Conservation (phyloP, 1,140 invertebrate genomes). For the Drosophila funebris region DNA sequence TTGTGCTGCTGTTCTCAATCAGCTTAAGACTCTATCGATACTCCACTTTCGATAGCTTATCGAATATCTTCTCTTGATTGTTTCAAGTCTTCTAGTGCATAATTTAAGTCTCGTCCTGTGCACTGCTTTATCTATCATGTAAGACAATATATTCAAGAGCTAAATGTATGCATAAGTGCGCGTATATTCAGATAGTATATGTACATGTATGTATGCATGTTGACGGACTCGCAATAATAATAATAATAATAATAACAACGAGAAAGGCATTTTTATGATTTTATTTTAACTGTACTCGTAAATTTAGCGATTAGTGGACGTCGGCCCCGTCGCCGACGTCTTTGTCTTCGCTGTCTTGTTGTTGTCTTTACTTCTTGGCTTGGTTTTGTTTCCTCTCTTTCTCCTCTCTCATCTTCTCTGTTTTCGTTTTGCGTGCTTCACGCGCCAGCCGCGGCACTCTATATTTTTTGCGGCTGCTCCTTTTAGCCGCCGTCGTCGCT, state of each 20-base stretch:
- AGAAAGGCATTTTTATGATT: constrained; percentile 73
- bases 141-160: constrained; percentile 32
- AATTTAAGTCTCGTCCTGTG: constrained; percentile 49
- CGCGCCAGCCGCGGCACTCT: constrained; percentile 61
- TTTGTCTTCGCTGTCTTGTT: constrained; percentile 24
- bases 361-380: constrained; percentile 33
- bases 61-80: no score
- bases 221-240: constrained; percentile 57
- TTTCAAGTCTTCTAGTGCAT: constrained; percentile 48
- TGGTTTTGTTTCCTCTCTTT: constrained; percentile 17
- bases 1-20: no score
- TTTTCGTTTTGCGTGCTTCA: constrained; percentile 63
- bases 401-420: constrained; percentile 10
- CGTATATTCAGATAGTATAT: constrained; percentile 3
- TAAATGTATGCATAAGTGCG: not conserved
- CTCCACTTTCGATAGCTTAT: no score
- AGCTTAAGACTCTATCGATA: no score
- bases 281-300: constrained; percentile 80
- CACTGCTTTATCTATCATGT: constrained; percentile 53
- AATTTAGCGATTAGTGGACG: constrained; percentile 77
- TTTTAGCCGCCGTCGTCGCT: constrained; percentile 48
- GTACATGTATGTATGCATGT: constrained; percentile 14
- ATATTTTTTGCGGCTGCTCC: constrained; percentile 63
- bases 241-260: constrained; percentile 48
- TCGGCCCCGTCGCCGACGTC: constrained; percentile 27